Percentiles rank a stretch among this genome's conserved stretches.
Evolutionary conservation across 2,113 vertebrate genomes (phyloP).

Genomic region (Heterochromis multidens): DNA sequence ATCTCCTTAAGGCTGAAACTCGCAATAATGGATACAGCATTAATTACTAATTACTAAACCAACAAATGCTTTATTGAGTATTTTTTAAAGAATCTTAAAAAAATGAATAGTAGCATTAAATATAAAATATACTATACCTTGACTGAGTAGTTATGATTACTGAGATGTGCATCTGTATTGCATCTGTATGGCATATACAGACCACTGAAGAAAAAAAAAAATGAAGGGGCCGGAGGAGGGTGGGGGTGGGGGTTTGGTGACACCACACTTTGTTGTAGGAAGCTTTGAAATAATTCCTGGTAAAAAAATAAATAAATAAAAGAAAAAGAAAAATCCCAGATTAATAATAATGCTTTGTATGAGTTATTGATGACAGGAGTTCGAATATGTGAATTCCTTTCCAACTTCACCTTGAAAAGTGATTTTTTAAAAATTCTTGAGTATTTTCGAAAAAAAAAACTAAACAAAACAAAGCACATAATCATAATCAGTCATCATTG

Average conservation of each 20-base stretch:
- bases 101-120: not conserved
- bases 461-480: fast-evolving
- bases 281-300: not conserved
- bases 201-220: not conserved
- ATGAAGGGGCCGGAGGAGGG: not conserved
- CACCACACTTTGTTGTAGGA: fast-evolving
- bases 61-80: not conserved
- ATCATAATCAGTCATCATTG: not conserved
- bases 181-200: not conserved
- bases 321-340: not conserved
- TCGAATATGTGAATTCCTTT: not conserved
- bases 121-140: not conserved
- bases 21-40: not conserved
- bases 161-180: not conserved
- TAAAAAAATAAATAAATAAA: no score
- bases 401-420: fast-evolving
- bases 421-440: fast-evolving
- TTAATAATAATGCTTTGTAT: no score
- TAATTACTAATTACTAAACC: not conserved
- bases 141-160: not conserved
- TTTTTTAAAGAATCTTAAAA: not conserved
- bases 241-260: not conserved
- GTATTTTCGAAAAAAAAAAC: no score
- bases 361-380: no score
- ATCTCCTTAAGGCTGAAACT: not conserved